A percentile compares a stretch with the other conserved stretches of the same genome.
These are phyloP conservation scores for Oxytorus armatus DNA, from an alignment of 2,888 invertebrate genomes.

Conservation along the genomic window DNA sequence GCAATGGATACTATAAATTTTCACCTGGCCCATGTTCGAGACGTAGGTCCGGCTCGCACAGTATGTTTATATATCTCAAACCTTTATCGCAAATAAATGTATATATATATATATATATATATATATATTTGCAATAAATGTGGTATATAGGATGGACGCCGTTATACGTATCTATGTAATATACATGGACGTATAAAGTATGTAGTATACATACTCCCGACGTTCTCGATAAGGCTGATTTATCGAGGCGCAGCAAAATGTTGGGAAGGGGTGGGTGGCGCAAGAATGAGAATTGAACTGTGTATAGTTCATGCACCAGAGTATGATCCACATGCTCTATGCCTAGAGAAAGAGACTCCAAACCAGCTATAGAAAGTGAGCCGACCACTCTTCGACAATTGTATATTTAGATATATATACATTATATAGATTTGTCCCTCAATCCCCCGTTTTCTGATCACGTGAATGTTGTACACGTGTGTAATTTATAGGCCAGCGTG, in stretches of 20 bases:
- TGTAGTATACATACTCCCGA: conserved; percentile 48
- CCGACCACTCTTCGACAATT: conserved; percentile 50
- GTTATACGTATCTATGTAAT: neutral
- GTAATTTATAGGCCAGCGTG: too few relatives aligned
- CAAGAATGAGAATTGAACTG: conserved; percentile 66
- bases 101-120: too few relatives aligned
- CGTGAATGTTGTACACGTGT: neutral
- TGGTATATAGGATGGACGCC: neutral
- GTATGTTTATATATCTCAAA: neutral
- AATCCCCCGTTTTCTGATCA: neutral
- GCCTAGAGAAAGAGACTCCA: conserved; percentile 34
- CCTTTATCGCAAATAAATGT: neutral
- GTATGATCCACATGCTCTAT: conserved; percentile 15
- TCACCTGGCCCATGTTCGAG: conserved; percentile 22
- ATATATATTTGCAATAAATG: neutral
- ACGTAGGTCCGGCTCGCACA: conserved; percentile 28
- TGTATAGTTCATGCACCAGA: conserved; percentile 42
- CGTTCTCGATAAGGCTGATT: conserved; percentile 70
- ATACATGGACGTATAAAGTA: conserved; percentile 3
- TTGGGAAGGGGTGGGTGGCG: conserved; percentile 24
- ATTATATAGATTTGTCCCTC: neutral
- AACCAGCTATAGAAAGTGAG: conserved; percentile 41
- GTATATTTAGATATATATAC: conserved; percentile 10
- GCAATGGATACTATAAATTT: conserved; percentile 50
- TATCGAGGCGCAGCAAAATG: conserved; percentile 59